A percentile compares a stretch with the other conserved stretches of the same genome.
Conservation (phyloP, 2,888 invertebrate genomes). For the Ryuthela nishihirai region DNA sequence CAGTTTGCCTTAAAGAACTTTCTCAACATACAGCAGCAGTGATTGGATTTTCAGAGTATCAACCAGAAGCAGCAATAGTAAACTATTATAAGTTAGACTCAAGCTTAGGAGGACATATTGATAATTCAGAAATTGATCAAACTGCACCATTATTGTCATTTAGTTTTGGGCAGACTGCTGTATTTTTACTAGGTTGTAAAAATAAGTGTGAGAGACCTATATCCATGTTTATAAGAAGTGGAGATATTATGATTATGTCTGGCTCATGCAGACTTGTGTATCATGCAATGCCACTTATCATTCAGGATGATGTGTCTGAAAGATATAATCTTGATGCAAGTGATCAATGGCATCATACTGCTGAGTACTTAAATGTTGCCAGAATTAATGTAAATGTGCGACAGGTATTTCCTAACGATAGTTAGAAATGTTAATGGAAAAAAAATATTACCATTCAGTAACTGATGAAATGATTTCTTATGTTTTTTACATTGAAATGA, state of each 20-base stretch:
- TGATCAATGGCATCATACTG: slow-evolving; percentile 46
- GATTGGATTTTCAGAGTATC: slow-evolving; percentile 21
- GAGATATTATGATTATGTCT: slow-evolving; percentile 90
- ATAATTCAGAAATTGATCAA: slow-evolving; percentile 83
- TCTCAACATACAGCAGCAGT: slow-evolving; percentile 16
- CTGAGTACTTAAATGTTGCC: slow-evolving; percentile 64
- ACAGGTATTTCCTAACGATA: too few species aligned
- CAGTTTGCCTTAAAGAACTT: slow-evolving; percentile 37
- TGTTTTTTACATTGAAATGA: too few species aligned
- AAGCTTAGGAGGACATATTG: slow-evolving; percentile 88
- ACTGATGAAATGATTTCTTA: too few species aligned
- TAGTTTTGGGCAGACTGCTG: slow-evolving; percentile 92
- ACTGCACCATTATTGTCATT: slow-evolving; percentile 83
- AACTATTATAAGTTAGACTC: slow-evolving; percentile 95
- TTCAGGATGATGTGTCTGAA: slow-evolving; percentile 55
- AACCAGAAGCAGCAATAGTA: slow-evolving; percentile 81
- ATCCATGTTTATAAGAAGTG: slow-evolving; percentile 71
- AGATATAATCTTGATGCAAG: slow-evolving; percentile 53
- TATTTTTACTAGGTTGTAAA: slow-evolving; percentile 86
- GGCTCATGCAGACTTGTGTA: slow-evolving; percentile 76
- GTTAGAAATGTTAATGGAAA: too few species aligned
- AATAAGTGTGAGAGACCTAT: slow-evolving; percentile 60
- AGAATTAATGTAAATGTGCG: slow-evolving; percentile 92
- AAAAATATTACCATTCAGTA: too few species aligned
- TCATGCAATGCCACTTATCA: slow-evolving; percentile 89